A percentile compares a stretch with the other conserved stretches of the same genome.
These are phyloP conservation scores for Pectinophora gossypiella DNA, from an alignment of 1,140 invertebrate genomes.

Conservation along the genomic window DNA sequence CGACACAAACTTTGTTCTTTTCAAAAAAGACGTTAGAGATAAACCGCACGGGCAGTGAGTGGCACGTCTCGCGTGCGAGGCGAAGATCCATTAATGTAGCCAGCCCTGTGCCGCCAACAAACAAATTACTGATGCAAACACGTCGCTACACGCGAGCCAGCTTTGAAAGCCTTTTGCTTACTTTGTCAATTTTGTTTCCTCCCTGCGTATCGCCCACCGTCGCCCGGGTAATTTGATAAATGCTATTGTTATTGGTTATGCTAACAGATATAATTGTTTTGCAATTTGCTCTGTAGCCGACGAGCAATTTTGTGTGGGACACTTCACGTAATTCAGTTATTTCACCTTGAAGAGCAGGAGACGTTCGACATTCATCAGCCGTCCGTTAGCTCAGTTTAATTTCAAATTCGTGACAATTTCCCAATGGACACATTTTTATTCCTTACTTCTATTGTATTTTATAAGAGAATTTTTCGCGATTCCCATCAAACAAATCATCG, in stretches of 20 bases:
- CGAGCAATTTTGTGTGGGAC: neutral
- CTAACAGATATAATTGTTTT: constrained; percentile 53
- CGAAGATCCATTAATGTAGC: constrained; percentile 65
- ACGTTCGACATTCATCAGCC: neutral
- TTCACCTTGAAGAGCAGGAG: neutral
- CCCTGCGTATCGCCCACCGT: constrained; percentile 32
- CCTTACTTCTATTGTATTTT: too few species aligned
- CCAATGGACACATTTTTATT: too few species aligned
- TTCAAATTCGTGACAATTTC: neutral
- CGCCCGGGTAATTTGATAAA: constrained; percentile 64
- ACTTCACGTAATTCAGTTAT: neutral
- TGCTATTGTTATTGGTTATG: constrained; percentile 61
- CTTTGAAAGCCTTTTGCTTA: constrained; percentile 67
- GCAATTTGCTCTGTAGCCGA: constrained; percentile 27
- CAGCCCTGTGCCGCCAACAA: constrained; percentile 61
- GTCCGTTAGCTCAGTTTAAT: neutral
- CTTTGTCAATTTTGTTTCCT: constrained; percentile 61
- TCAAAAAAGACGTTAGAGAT: constrained; percentile 2
- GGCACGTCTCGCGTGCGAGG: constrained; percentile 42
- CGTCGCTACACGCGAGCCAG: constrained; percentile 57
- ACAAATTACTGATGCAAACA: constrained; percentile 74
- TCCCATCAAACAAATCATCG: too few species aligned
- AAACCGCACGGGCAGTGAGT: constrained; percentile 12
- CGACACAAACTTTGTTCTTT: neutral
- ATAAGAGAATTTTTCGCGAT: too few species aligned